Evolutionary conservation across 2,797 vertebrate species (phyloP).

Genomic region (Premnoplex brunnescens): DNA sequence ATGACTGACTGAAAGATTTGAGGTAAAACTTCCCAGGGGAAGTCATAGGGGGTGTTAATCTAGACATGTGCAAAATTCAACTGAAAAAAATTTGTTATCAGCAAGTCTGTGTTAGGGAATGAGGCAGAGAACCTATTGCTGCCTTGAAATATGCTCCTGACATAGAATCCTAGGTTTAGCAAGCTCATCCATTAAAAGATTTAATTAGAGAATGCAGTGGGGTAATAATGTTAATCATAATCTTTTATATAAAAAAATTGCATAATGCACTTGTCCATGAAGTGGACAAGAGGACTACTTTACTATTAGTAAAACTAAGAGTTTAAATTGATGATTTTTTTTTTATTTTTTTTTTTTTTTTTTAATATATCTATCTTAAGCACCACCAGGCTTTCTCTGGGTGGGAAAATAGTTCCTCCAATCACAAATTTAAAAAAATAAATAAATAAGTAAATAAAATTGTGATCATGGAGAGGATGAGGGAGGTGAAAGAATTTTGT

Average conservation of each 20-base stretch:
- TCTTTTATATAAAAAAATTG: background rate
- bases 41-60: background rate
- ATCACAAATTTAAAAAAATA: background rate
- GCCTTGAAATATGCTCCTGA: background rate
- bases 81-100: background rate
- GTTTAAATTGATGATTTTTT: background rate
- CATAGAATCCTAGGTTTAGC: background rate
- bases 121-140: background rate
- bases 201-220: background rate
- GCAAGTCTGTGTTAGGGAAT: background rate
- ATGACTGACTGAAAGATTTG: background rate
- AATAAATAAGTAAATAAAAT: background rate
- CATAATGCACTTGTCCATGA: background rate
- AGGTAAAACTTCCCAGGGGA: background rate
- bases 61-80: background rate
- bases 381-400: background rate
- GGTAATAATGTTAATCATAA: background rate
- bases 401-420: background rate
- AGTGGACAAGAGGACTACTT: background rate
- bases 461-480: background rate
- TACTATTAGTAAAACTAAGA: background rate
- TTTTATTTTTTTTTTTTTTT: background rate
- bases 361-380: background rate
- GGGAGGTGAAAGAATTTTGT: background rate
- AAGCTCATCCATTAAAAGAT: background rate